A percentile compares a stretch with the other conserved stretches of the same genome.
Evolutionary conservation across 2,797 vertebrate genomes (phyloP).

Genomic region (Amniataba percoides): DNA sequence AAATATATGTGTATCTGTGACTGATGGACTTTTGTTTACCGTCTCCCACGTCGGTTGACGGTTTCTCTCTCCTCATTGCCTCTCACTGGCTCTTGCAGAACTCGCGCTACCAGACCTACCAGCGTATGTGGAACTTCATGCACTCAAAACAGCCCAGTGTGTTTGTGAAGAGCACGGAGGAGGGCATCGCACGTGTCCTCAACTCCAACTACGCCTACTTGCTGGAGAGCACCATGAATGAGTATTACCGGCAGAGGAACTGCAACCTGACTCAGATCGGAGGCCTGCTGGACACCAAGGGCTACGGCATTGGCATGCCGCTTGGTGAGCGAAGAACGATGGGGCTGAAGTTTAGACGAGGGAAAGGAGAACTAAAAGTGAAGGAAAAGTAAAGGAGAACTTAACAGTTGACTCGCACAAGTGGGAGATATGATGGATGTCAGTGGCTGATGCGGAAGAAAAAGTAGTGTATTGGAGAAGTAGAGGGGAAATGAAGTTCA

Average conservation of each 20-base stretch:
- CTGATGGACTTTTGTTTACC: conserved; percentile 28
- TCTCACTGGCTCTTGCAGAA: conserved; percentile 84
- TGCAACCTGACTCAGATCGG: conserved; percentile 99
- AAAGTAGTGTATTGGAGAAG: conserved; percentile 1
- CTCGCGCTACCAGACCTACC: conserved; percentile 99
- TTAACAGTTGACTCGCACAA: conserved; percentile 10
- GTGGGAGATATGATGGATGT: conserved; percentile 15
- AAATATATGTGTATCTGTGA: background rate
- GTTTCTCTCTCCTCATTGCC: conserved; percentile 12
- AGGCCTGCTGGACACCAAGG: conserved; percentile 99
- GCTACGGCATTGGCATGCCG: conserved; percentile 99
- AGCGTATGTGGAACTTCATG: conserved; percentile 99
- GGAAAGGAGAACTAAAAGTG: background rate
- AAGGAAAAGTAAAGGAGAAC: background rate
- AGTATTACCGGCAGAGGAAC: conserved; percentile 96
- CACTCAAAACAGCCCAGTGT: conserved; percentile 99
- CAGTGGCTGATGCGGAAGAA: background rate
- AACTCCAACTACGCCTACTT: conserved; percentile 99
- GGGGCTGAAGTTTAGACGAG: background rate
- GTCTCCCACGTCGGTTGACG: conserved; percentile 8
- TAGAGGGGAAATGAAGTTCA: conserved; percentile 10
- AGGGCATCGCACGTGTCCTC: conserved; percentile 96
- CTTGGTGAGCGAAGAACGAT: conserved; percentile 87
- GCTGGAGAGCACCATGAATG: conserved; percentile 99
- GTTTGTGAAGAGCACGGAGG: conserved; percentile 99